Base-by-base conservation (phyloP, 1,140 invertebrate species). In the Yoshiicerus persimilis region DNA sequence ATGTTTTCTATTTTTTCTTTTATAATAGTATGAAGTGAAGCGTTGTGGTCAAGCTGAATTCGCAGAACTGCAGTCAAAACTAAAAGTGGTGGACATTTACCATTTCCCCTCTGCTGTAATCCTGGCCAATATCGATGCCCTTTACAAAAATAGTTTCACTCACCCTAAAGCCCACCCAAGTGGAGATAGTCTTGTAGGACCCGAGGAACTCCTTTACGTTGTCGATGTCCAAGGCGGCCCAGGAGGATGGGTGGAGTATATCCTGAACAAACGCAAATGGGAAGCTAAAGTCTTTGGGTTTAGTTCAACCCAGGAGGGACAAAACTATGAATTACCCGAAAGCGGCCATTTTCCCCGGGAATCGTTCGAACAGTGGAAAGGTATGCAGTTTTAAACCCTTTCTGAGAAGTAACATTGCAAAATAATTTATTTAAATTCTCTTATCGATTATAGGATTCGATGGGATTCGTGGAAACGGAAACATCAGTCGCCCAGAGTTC, bases 181-280 rank as follows among this genome's bases (percentile, higher is more conserved):
- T 23, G 88, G 84, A 6, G 91, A 90, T 32, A 90, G 92, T 25
- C 83, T 94, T 80, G 91, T 94, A 11, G 92, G 91, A 23, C 91
- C 92, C 30, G 92, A 93, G 89, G 94, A 95, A 47, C 92, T 94
- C 9, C 92, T 96, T n/a, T 99, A 98, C 92, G 99, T 99, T 94
- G 98, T 98, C 70, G 99, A 99, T 93, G 96, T 99, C 34, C 99
- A 98, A 93, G 98, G 98, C 77, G 99, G 98, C 16, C 98, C 98
- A 25, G 99, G 99, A 80, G 98, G 98, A 0, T 99, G 99, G 93
- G 88, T 85, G 6, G 90, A 91, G 87, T 91, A 99, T 92, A 94
- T 99, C 80, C 92, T 99, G 0, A 99, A 96, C 94, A 94, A 96
- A 86, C 97, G 95, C 92, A 95, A 96, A 27, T 98, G 97, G 96